These are phyloP conservation scores for Melanotaenia parkinsoni DNA, from an alignment of 2,797 vertebrate species.

Conservation along the genomic window DNA sequence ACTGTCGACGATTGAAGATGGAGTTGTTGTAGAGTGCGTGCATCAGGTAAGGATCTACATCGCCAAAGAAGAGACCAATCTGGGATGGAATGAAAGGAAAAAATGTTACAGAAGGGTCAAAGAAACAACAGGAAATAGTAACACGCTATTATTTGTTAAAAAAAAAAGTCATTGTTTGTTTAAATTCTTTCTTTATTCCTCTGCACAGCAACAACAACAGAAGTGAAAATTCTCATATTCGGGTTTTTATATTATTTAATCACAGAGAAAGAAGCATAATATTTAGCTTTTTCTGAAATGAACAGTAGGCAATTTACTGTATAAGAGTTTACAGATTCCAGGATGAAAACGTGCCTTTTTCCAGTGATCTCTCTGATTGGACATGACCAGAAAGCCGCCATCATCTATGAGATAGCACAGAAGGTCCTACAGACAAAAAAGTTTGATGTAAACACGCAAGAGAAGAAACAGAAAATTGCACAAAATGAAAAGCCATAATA, in stretches of 20 bases:
- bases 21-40: constrained; percentile 96
- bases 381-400: constrained; percentile 97
- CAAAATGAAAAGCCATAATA: background rate
- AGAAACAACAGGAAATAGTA: background rate
- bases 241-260: background rate
- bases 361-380: constrained; percentile 97
- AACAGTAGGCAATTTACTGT: background rate
- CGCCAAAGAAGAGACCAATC: constrained; percentile 97
- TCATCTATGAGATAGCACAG: constrained; percentile 97
- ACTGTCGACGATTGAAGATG: constrained; percentile 91
- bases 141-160: background rate
- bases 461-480: background rate
- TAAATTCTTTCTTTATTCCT: background rate
- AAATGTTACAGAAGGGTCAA: background rate
- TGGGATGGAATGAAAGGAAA: constrained; percentile 54
- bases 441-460: background rate
- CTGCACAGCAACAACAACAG: background rate
- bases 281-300: background rate
- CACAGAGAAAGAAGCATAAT: background rate
- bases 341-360: constrained; percentile 85
- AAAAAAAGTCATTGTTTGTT: background rate
- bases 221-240: background rate
- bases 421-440: constrained; percentile 84
- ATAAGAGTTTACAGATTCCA: background rate
- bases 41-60: constrained; percentile 96